A percentile compares a stretch with the other conserved stretches of the same genome.
phyloP scores from a whole-genome alignment of 53 echinoderm and acorn worm species.

The Arbacia lixula region DNA sequence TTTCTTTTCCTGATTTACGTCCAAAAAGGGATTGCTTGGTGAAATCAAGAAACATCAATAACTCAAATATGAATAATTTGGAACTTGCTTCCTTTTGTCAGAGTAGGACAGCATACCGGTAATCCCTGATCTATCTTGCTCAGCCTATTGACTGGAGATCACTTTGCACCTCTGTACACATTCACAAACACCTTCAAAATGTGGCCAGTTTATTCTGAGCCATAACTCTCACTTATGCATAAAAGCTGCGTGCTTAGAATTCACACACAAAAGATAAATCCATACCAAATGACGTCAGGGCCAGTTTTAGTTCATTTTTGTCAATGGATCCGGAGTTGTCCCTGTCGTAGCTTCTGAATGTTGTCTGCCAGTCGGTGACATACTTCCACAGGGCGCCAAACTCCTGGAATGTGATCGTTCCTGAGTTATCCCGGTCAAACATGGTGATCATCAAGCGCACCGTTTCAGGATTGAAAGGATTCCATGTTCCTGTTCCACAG shows the following conservation, averaged over 20 bases:
- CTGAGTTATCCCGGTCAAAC: conserved; percentile 88
- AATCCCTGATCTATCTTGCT: too few species aligned
- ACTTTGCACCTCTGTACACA: too few species aligned
- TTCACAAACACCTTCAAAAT: too few species aligned
- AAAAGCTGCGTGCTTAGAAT: not conserved
- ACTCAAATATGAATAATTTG: too few species aligned
- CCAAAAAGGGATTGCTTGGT: too few species aligned
- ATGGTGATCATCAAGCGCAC: conserved; percentile 99
- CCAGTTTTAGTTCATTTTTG: conserved; percentile 87
- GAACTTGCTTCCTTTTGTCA: too few species aligned
- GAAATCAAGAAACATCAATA: too few species aligned
- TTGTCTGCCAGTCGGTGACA: conserved; percentile 96
- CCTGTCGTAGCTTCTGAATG: conserved; percentile 88
- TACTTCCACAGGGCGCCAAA: conserved; percentile 99
- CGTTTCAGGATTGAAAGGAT: conserved; percentile 95
- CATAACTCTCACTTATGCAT: too few species aligned
- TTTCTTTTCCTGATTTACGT: too few species aligned
- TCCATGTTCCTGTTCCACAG: conserved; percentile 99
- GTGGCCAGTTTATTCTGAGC: too few species aligned
- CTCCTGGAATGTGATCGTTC: conserved; percentile 96
- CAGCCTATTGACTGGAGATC: too few species aligned
- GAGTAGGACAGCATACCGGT: too few species aligned
- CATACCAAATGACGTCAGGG: conserved; percentile 93
- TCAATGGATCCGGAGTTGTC: conserved; percentile 98
- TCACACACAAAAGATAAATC: not conserved